Conservation (phyloP, 2,797 vertebrate genomes). For the Pelochelys cantorii region DNA sequence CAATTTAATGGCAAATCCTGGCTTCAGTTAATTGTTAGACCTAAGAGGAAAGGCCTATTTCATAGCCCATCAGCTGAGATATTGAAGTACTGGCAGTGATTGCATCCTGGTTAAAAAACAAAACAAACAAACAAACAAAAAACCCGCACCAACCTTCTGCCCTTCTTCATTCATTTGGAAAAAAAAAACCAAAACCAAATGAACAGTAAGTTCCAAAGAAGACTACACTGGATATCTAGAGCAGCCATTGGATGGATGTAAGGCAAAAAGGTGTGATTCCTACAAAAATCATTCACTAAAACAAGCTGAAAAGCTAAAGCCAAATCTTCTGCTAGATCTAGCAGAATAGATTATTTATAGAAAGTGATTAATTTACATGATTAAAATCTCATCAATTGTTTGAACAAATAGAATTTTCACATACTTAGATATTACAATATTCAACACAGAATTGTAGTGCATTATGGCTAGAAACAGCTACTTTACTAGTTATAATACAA, state of each 20-base stretch:
- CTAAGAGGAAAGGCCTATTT: not conserved
- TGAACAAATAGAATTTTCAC: not conserved
- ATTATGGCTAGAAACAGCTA: not conserved
- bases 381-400: not conserved
- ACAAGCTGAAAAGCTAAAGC: not conserved
- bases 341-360: not conserved
- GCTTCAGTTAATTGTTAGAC: not conserved
- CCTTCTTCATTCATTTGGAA: not conserved
- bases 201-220: not conserved
- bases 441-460: no score
- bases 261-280: not conserved
- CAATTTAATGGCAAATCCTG: not conserved
- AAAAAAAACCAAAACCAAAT: not conserved
- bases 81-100: not conserved
- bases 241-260: not conserved
- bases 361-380: rapidly evolving
- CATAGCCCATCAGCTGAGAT: not conserved
- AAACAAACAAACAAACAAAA: no score
- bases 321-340: not conserved
- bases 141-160: not conserved
- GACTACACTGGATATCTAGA: not conserved
- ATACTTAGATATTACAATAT: no score
- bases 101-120: not conserved
- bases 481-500: not conserved
- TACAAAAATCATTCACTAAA: not conserved